phyloP scores from a whole-genome alignment of 1,140 invertebrate genomes.

The Tetragnatha versicolor region DNA sequence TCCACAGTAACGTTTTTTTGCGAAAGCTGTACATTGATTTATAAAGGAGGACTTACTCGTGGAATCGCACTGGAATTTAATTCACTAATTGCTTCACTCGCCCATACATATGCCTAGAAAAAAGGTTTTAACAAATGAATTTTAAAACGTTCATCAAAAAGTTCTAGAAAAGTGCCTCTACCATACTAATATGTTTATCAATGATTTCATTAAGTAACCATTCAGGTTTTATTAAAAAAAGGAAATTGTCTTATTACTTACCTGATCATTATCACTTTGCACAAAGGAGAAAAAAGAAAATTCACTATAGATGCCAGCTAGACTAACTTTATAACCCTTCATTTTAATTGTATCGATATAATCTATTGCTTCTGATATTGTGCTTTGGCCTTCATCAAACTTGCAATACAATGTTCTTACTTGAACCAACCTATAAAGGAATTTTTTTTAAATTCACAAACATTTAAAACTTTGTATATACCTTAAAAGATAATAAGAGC shows the following conservation, averaged over 20 bases:
- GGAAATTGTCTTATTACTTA: slow-evolving; percentile 63
- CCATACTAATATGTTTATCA: no score
- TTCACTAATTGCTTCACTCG: slow-evolving; percentile 74
- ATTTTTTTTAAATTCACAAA: slow-evolving; percentile 2
- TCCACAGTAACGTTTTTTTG: no score
- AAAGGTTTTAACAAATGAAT: background rate
- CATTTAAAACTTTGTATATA: no score
- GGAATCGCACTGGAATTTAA: no score
- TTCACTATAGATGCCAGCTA: slow-evolving; percentile 78
- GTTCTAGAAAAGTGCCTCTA: slow-evolving; percentile 14
- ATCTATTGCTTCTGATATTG: slow-evolving; percentile 70
- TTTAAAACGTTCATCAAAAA: slow-evolving; percentile 55
- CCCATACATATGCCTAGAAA: slow-evolving; percentile 72
- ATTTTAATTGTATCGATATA: slow-evolving; percentile 68
- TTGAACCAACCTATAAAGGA: slow-evolving; percentile 75
- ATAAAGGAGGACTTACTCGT: no score
- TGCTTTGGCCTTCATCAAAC: slow-evolving; percentile 74
- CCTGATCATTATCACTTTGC: slow-evolving; percentile 82
- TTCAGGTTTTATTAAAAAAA: no score
- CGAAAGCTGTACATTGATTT: no score
- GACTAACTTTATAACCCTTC: slow-evolving; percentile 67
- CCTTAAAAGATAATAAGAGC: no score
- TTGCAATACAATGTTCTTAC: slow-evolving; percentile 80
- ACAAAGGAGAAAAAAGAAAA: slow-evolving; percentile 80
- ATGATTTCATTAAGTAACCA: no score